Conservation (phyloP, 2,797 vertebrate genomes). For the Rhinichthys osculus region DNA sequence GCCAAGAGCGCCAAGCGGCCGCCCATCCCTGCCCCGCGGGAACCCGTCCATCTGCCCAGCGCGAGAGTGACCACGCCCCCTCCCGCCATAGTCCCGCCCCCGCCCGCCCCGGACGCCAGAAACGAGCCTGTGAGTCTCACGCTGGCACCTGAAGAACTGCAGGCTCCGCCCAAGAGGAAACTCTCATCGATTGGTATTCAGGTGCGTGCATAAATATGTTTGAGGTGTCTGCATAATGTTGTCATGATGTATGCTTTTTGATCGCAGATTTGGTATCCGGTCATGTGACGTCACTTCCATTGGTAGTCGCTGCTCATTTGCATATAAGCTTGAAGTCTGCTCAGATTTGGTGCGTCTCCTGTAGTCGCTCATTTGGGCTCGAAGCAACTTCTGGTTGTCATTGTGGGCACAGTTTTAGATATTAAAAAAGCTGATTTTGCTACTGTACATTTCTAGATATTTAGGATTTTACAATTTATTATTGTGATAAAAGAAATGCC, state of each 20-base stretch:
- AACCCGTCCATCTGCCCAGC: constrained; percentile 57
- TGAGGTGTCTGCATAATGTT: too few relatives aligned
- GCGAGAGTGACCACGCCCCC: constrained; percentile 67
- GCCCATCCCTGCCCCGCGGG: constrained; percentile 60
- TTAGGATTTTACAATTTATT: neutral
- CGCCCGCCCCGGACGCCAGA: constrained; percentile 62
- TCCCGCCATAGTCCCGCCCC: constrained; percentile 52
- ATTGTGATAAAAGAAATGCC: neutral
- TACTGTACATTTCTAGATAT: neutral
- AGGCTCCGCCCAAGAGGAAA: constrained; percentile 87
- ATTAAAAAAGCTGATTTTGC: neutral
- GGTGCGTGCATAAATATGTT: constrained; percentile 62
- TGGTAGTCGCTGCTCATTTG: neutral
- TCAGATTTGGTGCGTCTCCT: neutral
- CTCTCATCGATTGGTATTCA: constrained; percentile 81
- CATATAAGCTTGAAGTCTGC: neutral
- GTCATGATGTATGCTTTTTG: too few relatives aligned
- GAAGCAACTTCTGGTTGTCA: neutral
- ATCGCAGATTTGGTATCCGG: neutral
- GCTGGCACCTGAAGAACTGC: constrained; percentile 75
- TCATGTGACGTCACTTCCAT: neutral
- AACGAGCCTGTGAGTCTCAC: constrained; percentile 49
- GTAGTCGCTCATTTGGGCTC: neutral
- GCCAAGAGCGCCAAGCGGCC: constrained; percentile 78
- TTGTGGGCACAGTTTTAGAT: neutral